Evolutionary conservation across 2,888 invertebrate genomes (phyloP).

Genomic region (Lasioglossum oenotherae): DNA sequence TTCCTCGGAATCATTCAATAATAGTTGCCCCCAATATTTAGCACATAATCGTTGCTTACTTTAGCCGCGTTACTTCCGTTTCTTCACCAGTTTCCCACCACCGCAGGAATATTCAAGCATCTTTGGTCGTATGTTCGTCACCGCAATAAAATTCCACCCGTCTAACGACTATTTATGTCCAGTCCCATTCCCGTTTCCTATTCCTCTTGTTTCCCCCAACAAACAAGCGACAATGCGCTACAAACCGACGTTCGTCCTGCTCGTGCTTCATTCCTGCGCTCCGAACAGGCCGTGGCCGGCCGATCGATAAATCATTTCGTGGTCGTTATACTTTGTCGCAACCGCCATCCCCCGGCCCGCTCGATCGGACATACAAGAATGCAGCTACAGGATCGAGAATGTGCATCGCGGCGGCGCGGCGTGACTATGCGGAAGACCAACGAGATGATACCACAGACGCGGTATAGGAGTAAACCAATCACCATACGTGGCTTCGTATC

Average conservation of each 20-base stretch:
- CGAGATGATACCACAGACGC: slow-evolving; percentile 33
- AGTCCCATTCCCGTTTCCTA: slow-evolving; percentile 36
- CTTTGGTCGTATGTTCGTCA: not conserved
- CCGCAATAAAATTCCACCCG: slow-evolving; percentile 23
- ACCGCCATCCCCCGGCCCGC: slow-evolving; percentile 15
- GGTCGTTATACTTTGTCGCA: slow-evolving; percentile 64
- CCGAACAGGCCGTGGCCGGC: slow-evolving; percentile 24
- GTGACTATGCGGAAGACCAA: slow-evolving; percentile 61
- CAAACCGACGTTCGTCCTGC: slow-evolving; percentile 51
- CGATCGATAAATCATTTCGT: slow-evolving; percentile 61
- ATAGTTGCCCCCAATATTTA: not conserved
- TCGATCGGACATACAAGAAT: slow-evolving; percentile 31
- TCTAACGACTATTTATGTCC: slow-evolving; percentile 45
- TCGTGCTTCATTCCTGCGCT: slow-evolving; percentile 34
- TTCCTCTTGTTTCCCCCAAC: slow-evolving; percentile 57
- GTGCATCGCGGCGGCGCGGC: slow-evolving; percentile 14
- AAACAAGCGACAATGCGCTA: slow-evolving; percentile 64
- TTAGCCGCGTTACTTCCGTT: not conserved
- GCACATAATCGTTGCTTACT: not conserved
- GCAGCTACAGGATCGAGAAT: slow-evolving; percentile 46
- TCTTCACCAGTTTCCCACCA: not conserved
- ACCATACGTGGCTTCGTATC: too few relatives aligned
- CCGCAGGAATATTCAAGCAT: not conserved
- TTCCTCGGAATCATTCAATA: not conserved
- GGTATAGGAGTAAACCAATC: too few relatives aligned